Base-by-base conservation (phyloP, 2,888 invertebrate genomes). In the Tenthredo livida region DNA sequence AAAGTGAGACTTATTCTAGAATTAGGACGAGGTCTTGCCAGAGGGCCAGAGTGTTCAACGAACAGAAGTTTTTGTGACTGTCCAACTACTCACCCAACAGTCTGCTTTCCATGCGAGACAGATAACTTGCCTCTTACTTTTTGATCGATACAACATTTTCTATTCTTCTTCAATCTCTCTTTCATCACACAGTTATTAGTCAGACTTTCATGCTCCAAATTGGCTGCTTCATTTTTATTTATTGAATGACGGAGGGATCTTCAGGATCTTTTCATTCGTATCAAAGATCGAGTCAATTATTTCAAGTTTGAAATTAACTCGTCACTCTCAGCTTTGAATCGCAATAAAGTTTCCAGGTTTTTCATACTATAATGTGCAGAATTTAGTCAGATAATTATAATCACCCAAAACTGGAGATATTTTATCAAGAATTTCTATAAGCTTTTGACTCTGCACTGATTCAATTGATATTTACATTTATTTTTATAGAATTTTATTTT, bases 1-100 rank as follows among this genome's bases (percentile, higher is more conserved):
- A 89, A 87, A 86, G 85, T 88, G 67, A 89, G 88, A 86, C 86
- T 90, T 87, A 87, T 88, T 78, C 78, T 92, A 87, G 87, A 90
- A 78, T 70, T 89, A 85, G 86, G 86, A 75, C 83, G 85, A 72
- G 78, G 77, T 75, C 85, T 86, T 80, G 33, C 73, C 61, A 84
- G 87, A 43, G 88, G 84, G 84, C 82, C 84, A 43, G 78, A 86
- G 80, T 87, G 84, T 86, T 61, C 85, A 58, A 72, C 86, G 70
- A 84, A 84, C 70, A 85, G 50, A 86, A 86, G 77, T 83, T 83
- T 86, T 80, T 86, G 86, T 80, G 85, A 77, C 65, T 86, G 86
- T 54, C 17, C 85, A 54, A 83, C 58, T 21, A 17, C 73, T 85
- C 85, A 84, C 43, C 85, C 85, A 33, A 84, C 73, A 73, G 75